Evolutionary conservation across 2,797 vertebrate genomes (phyloP).

Genomic region (Mus minutoides): DNA sequence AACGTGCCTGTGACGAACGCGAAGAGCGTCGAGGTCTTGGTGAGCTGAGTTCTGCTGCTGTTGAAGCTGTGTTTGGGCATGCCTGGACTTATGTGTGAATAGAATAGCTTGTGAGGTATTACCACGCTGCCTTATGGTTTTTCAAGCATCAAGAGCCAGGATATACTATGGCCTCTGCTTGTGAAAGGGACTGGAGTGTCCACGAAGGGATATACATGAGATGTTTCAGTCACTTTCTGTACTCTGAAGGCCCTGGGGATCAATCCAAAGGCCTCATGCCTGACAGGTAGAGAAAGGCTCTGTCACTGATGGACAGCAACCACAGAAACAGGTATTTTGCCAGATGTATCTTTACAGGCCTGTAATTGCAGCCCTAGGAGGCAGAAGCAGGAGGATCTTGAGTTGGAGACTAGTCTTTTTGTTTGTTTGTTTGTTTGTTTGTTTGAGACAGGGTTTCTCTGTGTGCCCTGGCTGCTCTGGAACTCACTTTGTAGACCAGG

Average conservation of each 20-base stretch:
- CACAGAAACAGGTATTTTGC: background rate
- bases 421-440: no score
- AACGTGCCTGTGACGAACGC: background rate
- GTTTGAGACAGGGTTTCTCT: no score
- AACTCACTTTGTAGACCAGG: no score
- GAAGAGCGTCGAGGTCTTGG: no score
- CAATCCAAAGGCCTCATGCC: background rate
- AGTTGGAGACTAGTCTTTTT: background rate
- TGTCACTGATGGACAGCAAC: background rate
- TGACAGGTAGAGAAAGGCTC: no score
- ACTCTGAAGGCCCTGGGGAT: background rate
- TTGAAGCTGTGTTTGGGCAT: accelerated
- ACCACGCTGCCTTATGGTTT: background rate
- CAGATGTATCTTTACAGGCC: background rate
- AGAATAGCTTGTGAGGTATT: background rate
- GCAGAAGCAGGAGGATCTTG: background rate
- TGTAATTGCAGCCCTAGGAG: background rate
- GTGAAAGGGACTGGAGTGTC: background rate
- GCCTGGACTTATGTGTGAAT: no score
- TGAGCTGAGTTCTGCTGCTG: background rate
- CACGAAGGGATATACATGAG: accelerated
- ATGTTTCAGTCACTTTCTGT: background rate
- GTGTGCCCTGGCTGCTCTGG: no score
- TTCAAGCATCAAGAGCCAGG: background rate
- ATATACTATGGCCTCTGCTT: background rate